These are phyloP conservation scores for Anolis apletophallus DNA, from an alignment of 2,797 vertebrate species.

Conservation along the genomic window DNA sequence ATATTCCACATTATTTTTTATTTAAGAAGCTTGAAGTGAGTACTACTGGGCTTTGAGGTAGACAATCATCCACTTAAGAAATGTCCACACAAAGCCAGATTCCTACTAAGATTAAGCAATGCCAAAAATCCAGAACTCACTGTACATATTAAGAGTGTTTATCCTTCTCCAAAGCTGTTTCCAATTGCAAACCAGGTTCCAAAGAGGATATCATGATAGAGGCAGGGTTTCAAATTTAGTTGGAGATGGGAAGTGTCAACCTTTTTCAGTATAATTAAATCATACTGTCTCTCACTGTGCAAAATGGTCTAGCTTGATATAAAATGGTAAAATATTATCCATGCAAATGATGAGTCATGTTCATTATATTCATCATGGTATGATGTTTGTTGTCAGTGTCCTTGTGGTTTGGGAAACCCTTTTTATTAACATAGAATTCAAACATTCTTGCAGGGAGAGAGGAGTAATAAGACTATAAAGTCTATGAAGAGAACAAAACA, in stretches of 20 bases:
- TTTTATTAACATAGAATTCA: neutral
- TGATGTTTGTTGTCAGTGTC: neutral
- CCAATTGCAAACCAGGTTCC: neutral
- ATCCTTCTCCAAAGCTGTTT: neutral
- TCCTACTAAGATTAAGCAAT: neutral
- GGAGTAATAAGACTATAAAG: neutral
- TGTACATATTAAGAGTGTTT: neutral
- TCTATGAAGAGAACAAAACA: neutral
- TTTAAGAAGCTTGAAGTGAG: too few species aligned
- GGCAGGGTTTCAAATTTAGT: neutral
- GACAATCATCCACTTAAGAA: too few species aligned
- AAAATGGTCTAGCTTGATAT: conserved; percentile 5
- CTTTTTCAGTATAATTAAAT: neutral
- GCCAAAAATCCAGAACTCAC: neutral
- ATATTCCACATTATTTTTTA: too few species aligned
- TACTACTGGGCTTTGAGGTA: too few species aligned
- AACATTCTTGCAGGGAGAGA: neutral
- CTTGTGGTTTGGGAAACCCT: neutral
- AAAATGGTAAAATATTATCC: neutral
- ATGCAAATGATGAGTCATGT: neutral
- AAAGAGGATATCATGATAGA: neutral
- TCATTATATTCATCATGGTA: neutral
- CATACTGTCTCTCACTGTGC: neutral
- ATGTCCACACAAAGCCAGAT: neutral
- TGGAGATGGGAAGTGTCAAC: neutral